Conservation (phyloP, 2,888 invertebrate species). For the Diploptera punctata region DNA sequence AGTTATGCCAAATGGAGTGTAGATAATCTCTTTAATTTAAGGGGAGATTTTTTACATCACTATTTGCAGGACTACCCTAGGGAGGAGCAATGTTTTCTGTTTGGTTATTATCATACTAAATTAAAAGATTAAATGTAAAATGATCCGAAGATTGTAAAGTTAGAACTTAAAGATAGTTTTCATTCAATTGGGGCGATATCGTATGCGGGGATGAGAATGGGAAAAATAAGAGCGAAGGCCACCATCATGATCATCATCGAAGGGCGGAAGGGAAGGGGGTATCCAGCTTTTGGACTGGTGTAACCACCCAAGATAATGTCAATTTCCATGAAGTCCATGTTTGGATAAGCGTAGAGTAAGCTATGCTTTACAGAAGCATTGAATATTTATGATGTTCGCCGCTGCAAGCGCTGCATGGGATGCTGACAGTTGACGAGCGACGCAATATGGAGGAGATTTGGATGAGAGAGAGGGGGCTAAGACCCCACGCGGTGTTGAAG, state of each 20-base stretch:
- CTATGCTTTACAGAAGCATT: slow-evolving; percentile 26
- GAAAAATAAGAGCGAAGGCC: neutral
- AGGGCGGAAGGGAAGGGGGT: neutral
- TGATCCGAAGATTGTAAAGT: neutral
- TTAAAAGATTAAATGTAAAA: neutral
- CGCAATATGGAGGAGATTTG: slow-evolving; percentile 39
- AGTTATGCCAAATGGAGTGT: too few species aligned
- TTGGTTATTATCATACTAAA: neutral
- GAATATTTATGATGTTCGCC: slow-evolving; percentile 39
- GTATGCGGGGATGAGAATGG: neutral
- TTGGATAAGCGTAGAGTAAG: slow-evolving; percentile 30
- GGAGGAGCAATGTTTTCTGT: neutral
- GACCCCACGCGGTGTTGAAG: slow-evolving; percentile 32
- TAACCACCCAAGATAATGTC: slow-evolving; percentile 38
- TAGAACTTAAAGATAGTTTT: slow-evolving; percentile 6
- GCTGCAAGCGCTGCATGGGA: slow-evolving; percentile 16
- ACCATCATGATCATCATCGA: neutral
- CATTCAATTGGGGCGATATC: neutral
- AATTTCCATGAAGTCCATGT: slow-evolving; percentile 33
- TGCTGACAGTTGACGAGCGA: slow-evolving; percentile 41
- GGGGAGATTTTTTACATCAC: too few species aligned
- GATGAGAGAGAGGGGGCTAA: slow-evolving; percentile 16
- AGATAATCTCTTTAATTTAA: too few species aligned
- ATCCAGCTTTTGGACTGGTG: slow-evolving; percentile 25
- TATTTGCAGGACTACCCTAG: too few species aligned